Conservation (phyloP, 2,113 vertebrate genomes). For the Dromaius novaehollandiae region DNA sequence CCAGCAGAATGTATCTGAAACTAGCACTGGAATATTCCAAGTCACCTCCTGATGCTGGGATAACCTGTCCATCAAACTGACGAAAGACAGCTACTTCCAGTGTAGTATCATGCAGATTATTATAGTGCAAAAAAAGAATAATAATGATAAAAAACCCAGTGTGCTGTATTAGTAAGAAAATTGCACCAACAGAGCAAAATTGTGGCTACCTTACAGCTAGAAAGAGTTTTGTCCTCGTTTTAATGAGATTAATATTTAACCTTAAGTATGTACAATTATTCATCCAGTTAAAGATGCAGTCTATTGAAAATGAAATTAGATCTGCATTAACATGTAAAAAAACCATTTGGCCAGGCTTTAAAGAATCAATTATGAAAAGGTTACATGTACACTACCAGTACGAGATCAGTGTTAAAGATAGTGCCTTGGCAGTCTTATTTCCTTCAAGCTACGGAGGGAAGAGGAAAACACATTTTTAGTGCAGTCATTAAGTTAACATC, state of each 20-base stretch:
- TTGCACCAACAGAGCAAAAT: not conserved
- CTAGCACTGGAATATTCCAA: not conserved
- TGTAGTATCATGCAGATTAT: not conserved
- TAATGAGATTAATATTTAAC: not conserved
- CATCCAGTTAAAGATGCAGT: not conserved
- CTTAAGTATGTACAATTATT: not conserved
- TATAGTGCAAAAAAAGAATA: not conserved
- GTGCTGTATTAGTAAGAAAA: not conserved
- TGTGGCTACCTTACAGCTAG: not conserved
- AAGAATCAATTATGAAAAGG: not conserved
- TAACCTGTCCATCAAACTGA: not conserved
- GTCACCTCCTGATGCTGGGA: not conserved
- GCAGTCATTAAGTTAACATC: conserved; percentile 37
- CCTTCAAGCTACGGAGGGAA: conserved; percentile 1
- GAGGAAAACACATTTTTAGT: not conserved
- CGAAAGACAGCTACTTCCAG: not conserved
- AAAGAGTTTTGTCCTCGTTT: not conserved
- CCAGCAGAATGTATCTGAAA: conserved; percentile 49
- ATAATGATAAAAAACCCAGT: not conserved
- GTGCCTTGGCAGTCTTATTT: not conserved
- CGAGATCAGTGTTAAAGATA: not conserved
- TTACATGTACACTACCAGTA: not conserved
- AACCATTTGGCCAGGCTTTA: not conserved
- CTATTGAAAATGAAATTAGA: not conserved
- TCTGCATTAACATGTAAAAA: not conserved